A percentile compares a stretch with the other conserved stretches of the same genome.
Conservation (phyloP, 1,140 invertebrate species). For the Ditylenchus dipsaci region DNA sequence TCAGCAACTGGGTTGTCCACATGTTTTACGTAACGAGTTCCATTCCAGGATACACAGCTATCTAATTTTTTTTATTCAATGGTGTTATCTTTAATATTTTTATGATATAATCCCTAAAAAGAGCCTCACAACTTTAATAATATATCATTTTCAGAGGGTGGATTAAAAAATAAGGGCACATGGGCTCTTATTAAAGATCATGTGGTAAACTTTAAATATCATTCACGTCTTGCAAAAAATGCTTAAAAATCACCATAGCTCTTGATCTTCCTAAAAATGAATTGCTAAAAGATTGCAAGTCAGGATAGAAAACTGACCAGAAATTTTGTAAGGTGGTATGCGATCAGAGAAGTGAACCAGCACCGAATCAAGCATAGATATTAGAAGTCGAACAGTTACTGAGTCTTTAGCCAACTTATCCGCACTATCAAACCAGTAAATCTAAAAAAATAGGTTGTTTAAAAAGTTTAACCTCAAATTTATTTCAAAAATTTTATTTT, state of each 20-base stretch:
- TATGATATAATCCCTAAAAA: too few relatives aligned
- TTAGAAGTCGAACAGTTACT: slow-evolving; percentile 39
- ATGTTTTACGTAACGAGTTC: slow-evolving; percentile 88
- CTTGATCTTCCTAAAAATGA: slow-evolving; percentile 66
- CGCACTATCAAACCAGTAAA: slow-evolving; percentile 38
- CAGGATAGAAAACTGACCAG: slow-evolving; percentile 9
- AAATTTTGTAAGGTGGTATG: slow-evolving; percentile 39
- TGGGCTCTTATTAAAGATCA: too few relatives aligned
- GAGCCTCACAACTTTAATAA: too few relatives aligned
- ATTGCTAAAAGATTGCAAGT: slow-evolving; percentile 59
- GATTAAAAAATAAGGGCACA: too few relatives aligned
- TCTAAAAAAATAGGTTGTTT: slow-evolving; percentile 11
- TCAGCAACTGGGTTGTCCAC: slow-evolving; percentile 93
- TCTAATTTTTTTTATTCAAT: slow-evolving; percentile 66
- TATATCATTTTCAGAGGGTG: too few relatives aligned
- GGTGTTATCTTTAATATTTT: too few relatives aligned
- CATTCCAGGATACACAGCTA: slow-evolving; percentile 89
- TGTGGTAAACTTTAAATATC: too few relatives aligned
- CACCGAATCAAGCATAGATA: slow-evolving; percentile 48
- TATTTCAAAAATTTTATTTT: background rate
- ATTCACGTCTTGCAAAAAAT: too few relatives aligned
- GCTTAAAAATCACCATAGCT: too few relatives aligned
- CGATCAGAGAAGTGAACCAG: slow-evolving; percentile 37
- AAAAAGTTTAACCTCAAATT: background rate
- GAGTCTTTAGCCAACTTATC: slow-evolving; percentile 14